Evolutionary conservation across 2,888 invertebrate genomes (phyloP).

Genomic region (Tenthredo distinguenda): DNA sequence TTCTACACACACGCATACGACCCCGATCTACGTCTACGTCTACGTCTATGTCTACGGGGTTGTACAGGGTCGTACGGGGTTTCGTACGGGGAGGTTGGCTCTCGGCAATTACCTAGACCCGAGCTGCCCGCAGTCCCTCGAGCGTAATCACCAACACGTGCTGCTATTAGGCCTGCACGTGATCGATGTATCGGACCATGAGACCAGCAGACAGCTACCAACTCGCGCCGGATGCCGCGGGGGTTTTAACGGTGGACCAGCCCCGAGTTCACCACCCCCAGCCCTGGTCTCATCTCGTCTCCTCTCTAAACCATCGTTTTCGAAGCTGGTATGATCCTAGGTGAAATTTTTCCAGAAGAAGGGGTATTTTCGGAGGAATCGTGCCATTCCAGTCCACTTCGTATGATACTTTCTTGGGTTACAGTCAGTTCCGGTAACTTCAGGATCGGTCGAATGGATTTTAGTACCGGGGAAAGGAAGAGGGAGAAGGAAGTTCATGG

Average conservation of each 20-base stretch:
- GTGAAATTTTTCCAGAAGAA: not conserved
- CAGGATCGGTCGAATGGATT: not conserved
- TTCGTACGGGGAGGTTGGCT: slow-evolving; percentile 58
- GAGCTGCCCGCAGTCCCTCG: slow-evolving; percentile 71
- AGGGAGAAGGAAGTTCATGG: not conserved
- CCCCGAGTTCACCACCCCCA: not conserved
- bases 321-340: not conserved
- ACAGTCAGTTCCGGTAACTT: not conserved
- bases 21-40: slow-evolving; percentile 50
- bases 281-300: not conserved
- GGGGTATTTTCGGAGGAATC: too few relatives aligned
- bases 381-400: not conserved
- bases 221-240: slow-evolving; percentile 51
- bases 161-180: slow-evolving; percentile 74
- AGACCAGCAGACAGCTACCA: slow-evolving; percentile 63
- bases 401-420: not conserved
- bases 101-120: slow-evolving; percentile 73
- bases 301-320: not conserved
- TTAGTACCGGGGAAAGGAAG: not conserved
- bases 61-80: slow-evolving; percentile 50
- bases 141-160: slow-evolving; percentile 75
- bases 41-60: slow-evolving; percentile 53
- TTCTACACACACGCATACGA: slow-evolving; percentile 25
- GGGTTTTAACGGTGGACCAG: slow-evolving; percentile 17
- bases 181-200: slow-evolving; percentile 68